Conservation (phyloP, 2,888 invertebrate genomes). For the Drosophila lacicola region DNA sequence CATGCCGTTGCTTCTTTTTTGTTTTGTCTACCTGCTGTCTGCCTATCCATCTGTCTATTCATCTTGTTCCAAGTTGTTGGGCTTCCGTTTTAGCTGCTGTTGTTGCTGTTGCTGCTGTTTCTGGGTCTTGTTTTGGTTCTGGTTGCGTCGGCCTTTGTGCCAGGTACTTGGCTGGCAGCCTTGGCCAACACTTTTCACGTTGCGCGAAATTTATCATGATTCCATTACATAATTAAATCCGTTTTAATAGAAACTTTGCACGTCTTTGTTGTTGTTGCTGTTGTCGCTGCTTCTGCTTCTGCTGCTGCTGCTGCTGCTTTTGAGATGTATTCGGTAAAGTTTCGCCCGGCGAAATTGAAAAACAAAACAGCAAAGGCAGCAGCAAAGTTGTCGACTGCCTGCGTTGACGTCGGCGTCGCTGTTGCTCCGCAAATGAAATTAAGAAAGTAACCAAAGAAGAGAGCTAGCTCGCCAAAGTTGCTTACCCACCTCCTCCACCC, state of each 20-base stretch:
- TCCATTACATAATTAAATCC: slow-evolving; percentile 84
- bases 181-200: slow-evolving; percentile 78
- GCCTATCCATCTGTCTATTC: slow-evolving; percentile 42
- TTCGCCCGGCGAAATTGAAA: slow-evolving; percentile 71
- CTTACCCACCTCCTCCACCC: neutral
- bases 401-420: slow-evolving; percentile 36
- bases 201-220: slow-evolving; percentile 82
- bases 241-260: slow-evolving; percentile 80
- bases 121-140: slow-evolving; percentile 39
- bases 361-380: slow-evolving; percentile 29
- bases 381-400: slow-evolving; percentile 13
- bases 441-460: slow-evolving; percentile 79
- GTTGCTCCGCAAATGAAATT: slow-evolving; percentile 73
- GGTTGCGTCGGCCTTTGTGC: slow-evolving; percentile 54
- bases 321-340: slow-evolving; percentile 79
- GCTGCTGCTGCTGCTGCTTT: slow-evolving; percentile 53
- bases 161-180: slow-evolving; percentile 56
- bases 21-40: slow-evolving; percentile 50
- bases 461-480: slow-evolving; percentile 49
- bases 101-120: slow-evolving; percentile 6
- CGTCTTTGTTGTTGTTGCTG: slow-evolving; percentile 61
- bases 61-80: slow-evolving; percentile 18
- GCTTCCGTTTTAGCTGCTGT: slow-evolving; percentile 28
- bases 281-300: slow-evolving; percentile 47
- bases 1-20: too few species aligned